Base-by-base conservation (phyloP, 2,888 invertebrate species). In the Leistus spinibarbis region DNA sequence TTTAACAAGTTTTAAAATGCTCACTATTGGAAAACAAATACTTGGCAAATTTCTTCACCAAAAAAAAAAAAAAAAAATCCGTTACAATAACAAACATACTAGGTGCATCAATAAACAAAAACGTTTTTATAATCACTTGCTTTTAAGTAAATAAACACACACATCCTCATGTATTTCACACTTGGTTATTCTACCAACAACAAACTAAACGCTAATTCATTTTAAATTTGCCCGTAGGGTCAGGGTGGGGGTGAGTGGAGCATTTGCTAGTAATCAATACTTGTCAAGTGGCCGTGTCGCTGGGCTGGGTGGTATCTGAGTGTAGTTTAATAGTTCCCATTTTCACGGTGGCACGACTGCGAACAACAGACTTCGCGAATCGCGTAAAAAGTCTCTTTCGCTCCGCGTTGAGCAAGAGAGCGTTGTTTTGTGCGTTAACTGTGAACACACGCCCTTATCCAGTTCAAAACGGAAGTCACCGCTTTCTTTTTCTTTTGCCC, bases 321-420 rank as follows among this genome's bases (percentile, higher is more conserved):
- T 40, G 72, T 66, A 24, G 65, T 72, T 72, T 72, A 66, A 72
- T 72, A 72, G 72, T 72, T 72, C 56, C 19, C 54, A 22, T 22
- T 72, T 60, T 60, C 60, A 60, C 60, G 60, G 22, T 60, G 40
- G 40, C 40, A 60, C 60, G 60, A 19, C 22, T 60, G 40, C 40
- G 60, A 60, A 60, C 60, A 60, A 60, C 60, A 60, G 60, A 40
- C 40, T 40, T 40, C 40, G n/a, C n/a, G 40, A 40, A 40, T 40
- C 40, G 40, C 40, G 40, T 40, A 40, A 40, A 40, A 40, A 40
- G 10, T 40, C 40, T n/a, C n/a, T n/a, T 17, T 17, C 54, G 54
- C 54, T 54, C 5, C 54, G 54, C 54, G 17, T 5, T 16, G 54
- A 54, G 17, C 54, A 16, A 54, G 19, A 20, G 19, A 60, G 60